Evolutionary conservation across 2,797 vertebrate genomes (phyloP), one percentile per base, ranked within the genome.

Genomic region (Protosalanx chinensis): DNA sequence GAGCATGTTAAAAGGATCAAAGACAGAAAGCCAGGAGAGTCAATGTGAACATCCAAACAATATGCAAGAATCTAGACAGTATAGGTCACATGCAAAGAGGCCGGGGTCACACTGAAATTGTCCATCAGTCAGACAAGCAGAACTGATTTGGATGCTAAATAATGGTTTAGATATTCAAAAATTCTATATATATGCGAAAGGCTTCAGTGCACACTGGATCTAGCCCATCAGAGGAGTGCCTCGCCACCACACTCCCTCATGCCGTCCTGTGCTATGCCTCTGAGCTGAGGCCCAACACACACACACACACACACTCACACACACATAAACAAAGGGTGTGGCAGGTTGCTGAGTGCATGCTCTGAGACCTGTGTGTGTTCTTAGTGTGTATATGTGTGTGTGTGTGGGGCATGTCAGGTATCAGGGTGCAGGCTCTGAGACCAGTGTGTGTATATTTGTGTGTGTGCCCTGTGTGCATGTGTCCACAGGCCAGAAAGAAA

Each of bases 81-180:
- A 94, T 92, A 97, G 97, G 97, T 97, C 95, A 95, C 94, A 94
- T 92, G 93, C 93, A 93, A 93, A 94, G 93, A 95, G 94, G 94
- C 91, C 83, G 84, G 90, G 95, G 96, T 95, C 93, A 96, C 92
- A 93, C 91, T 92, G 92, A 96, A 97, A 98, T 96, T 98, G 96
- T 98, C 97, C 96, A 98, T 98, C 97, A 98, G 96, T 93, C 96
- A 98, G 97, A 98, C 97, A 98, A 97, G 95, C 97, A 96, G 95
- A 99, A 98, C 97, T 96, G 97, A 98, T 97, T 96, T 96, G 95
- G 95, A 98, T 97, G 95, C 95, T 96, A 96, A 98, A 95, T 97
- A 97, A 95, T 91, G 93, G 94, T 93, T 93, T 94, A 93, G 93
- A 95, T 95, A 96, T 95, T 96, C 95, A 95, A 94, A 95, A 93